Evolutionary conservation across 2,113 vertebrate species (phyloP).

Genomic region (Deroptyus accipitrinus): DNA sequence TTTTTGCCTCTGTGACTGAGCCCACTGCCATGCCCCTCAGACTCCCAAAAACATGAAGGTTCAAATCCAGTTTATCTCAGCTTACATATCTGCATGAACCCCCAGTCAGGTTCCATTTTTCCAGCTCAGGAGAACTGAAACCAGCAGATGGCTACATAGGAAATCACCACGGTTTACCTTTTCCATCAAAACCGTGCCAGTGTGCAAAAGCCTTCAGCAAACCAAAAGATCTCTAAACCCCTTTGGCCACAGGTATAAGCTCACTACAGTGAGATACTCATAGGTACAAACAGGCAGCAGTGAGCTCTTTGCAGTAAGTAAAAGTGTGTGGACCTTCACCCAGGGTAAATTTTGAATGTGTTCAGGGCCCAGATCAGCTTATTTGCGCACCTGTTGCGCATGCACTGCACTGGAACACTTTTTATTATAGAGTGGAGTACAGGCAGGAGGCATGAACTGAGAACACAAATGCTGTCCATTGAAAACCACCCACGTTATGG

Average conservation of each 20-base stretch:
- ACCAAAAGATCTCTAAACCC: background rate
- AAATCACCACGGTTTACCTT: background rate
- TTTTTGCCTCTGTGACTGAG: background rate
- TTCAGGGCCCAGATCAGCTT: background rate
- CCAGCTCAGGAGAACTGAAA: background rate
- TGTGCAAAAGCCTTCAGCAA: background rate
- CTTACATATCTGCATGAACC: background rate
- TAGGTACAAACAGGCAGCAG: background rate
- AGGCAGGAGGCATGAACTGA: background rate
- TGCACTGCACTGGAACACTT: background rate
- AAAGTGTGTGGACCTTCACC: background rate
- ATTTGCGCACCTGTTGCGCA: background rate
- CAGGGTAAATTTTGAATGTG: background rate
- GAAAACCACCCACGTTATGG: background rate
- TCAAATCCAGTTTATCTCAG: constrained; percentile 3
- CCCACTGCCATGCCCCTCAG: background rate
- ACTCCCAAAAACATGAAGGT: background rate
- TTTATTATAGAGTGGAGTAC: background rate
- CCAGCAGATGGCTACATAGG: background rate
- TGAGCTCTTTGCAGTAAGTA: background rate
- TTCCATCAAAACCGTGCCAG: background rate
- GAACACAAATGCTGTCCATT: background rate
- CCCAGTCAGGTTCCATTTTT: background rate
- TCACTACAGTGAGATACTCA: background rate
- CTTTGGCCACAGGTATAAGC: background rate